phyloP scores from a whole-genome alignment of 2,113 vertebrate species.

The Serilophus lunatus region DNA sequence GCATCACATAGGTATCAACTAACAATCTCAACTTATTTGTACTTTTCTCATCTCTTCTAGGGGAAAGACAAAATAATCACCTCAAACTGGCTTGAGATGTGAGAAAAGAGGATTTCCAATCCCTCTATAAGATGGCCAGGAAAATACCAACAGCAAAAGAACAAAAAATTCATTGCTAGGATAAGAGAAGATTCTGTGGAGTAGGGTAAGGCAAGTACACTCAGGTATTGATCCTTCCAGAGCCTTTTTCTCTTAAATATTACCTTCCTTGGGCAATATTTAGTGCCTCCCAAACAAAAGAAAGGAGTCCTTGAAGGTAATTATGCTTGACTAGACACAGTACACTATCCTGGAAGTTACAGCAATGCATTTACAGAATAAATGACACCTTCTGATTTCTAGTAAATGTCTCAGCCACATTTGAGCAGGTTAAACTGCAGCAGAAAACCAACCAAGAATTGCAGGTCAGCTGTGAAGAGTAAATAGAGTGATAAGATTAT shows the following conservation, averaged over 20 bases:
- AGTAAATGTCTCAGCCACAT: neutral
- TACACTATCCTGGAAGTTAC: neutral
- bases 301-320: neutral
- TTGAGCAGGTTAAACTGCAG: neutral
- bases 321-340: neutral
- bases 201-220: neutral
- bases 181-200: neutral
- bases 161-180: neutral
- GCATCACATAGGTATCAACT: neutral
- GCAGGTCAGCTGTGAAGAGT: neutral
- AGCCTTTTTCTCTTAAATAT: neutral
- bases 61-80: neutral
- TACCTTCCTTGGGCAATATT: neutral
- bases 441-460: constrained; percentile 24
- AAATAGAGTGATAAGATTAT: constrained; percentile 38
- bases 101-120: neutral
- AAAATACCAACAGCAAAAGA: neutral
- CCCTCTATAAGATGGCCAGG: neutral
- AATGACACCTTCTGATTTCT: neutral
- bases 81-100: neutral
- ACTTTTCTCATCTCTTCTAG: neutral
- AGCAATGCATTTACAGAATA: neutral
- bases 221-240: neutral
- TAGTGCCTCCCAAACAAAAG: neutral
- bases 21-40: neutral